A percentile compares a stretch with the other conserved stretches of the same genome.
Conservation (phyloP, 2,888 invertebrate species). For the Drosophila nigricruria region DNA sequence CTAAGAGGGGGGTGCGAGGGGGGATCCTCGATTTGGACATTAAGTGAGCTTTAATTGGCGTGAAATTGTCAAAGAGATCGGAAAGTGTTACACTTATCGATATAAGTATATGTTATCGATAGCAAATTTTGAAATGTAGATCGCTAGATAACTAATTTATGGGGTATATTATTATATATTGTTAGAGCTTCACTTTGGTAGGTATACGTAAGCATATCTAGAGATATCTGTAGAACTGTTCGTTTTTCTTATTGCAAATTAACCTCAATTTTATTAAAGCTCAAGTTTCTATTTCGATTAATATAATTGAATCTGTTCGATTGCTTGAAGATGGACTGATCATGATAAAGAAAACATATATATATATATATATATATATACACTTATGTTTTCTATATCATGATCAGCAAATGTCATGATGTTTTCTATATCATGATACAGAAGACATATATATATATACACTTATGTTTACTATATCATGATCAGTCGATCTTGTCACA, state of each 20-base stretch:
- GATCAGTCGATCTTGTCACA: slow-evolving; percentile 36
- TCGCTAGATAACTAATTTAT: background rate
- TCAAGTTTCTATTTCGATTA: background rate
- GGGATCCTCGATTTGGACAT: background rate
- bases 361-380: background rate
- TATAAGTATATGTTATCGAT: background rate
- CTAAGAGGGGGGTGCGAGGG: background rate
- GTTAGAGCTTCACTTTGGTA: background rate
- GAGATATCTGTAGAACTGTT: background rate
- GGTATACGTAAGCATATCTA: background rate
- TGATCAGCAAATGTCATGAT: no score
- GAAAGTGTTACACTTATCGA: background rate
- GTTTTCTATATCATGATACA: no score
- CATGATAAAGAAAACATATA: background rate
- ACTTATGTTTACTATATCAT: background rate
- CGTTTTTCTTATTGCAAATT: no score
- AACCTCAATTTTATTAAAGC: background rate
- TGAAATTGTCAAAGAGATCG: background rate
- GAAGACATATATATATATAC: background rate
- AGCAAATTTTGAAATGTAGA: background rate
- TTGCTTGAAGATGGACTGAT: background rate
- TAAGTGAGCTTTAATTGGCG: background rate
- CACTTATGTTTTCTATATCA: no score
- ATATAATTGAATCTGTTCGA: background rate
- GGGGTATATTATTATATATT: background rate